A percentile compares a stretch with the other conserved stretches of the same genome.
phyloP scores from a whole-genome alignment of 2,797 vertebrate species.

The Phrynocephalus forsythii region DNA sequence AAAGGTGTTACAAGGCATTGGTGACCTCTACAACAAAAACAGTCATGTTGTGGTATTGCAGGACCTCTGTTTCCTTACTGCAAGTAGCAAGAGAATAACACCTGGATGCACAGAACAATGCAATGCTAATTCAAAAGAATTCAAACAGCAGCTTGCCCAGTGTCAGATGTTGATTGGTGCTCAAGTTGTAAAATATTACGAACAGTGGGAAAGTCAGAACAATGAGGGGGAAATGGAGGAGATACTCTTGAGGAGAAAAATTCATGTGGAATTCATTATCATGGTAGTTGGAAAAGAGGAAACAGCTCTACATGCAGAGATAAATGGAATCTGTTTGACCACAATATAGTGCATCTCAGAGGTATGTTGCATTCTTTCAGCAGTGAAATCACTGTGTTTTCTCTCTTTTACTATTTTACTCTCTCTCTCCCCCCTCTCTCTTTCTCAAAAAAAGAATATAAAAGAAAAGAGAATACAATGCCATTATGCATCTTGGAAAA shows the following conservation, averaged over 20 bases:
- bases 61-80: neutral
- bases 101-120: neutral
- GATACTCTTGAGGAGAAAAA: constrained; percentile 7
- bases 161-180: neutral
- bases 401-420: constrained; percentile 26
- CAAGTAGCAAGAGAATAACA: neutral
- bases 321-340: constrained; percentile 37
- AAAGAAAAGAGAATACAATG: constrained; percentile 24
- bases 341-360: constrained; percentile 20
- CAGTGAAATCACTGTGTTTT: neutral
- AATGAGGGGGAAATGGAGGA: neutral
- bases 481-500: constrained; percentile 23
- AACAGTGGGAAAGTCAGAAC: neutral
- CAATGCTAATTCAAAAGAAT: neutral
- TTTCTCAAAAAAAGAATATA: neutral
- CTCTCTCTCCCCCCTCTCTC: neutral
- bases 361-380: constrained; percentile 7
- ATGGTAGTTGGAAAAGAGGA: neutral
- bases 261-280: neutral
- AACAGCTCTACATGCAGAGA: constrained; percentile 27
- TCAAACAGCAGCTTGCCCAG: neutral
- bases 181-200: neutral
- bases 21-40: neutral
- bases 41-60: neutral
- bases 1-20: neutral